Evolutionary conservation across 2,888 invertebrate species (phyloP).

Genomic region (Eupsilia transversa): DNA sequence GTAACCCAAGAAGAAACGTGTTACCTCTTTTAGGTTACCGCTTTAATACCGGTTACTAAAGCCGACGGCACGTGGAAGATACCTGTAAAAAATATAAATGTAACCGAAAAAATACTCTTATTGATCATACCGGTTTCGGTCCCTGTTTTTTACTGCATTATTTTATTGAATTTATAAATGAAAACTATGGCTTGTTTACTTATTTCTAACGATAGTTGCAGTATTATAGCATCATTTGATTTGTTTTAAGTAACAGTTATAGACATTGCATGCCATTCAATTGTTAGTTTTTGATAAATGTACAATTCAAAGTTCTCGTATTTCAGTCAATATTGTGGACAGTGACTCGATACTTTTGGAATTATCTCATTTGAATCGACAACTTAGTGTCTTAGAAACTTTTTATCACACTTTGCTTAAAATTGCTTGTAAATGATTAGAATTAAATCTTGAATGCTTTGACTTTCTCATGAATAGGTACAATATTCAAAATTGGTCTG

Average conservation of each 20-base stretch:
- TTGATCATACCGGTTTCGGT: no score
- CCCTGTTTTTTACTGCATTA: no score
- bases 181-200: not conserved
- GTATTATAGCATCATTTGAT: conserved; percentile 10
- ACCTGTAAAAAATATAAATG: no score
- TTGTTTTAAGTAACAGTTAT: not conserved
- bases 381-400: not conserved
- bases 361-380: not conserved
- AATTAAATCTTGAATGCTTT: not conserved
- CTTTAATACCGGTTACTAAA: no score
- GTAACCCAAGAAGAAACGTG: no score
- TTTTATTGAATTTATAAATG: conserved; percentile 16
- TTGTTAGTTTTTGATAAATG: not conserved
- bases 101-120: no score
- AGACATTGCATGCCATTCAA: conserved; percentile 39
- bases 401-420: not conserved
- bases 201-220: not conserved
- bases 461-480: not conserved
- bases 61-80: no score
- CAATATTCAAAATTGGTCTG: not conserved
- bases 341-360: not conserved
- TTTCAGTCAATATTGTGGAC: not conserved
- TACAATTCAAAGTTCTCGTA: not conserved
- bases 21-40: no score
- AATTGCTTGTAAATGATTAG: no score